Evolutionary conservation across 2,797 vertebrate genomes (phyloP), one percentile per base, ranked within the genome.

Genomic region (Poecilia picta): DNA sequence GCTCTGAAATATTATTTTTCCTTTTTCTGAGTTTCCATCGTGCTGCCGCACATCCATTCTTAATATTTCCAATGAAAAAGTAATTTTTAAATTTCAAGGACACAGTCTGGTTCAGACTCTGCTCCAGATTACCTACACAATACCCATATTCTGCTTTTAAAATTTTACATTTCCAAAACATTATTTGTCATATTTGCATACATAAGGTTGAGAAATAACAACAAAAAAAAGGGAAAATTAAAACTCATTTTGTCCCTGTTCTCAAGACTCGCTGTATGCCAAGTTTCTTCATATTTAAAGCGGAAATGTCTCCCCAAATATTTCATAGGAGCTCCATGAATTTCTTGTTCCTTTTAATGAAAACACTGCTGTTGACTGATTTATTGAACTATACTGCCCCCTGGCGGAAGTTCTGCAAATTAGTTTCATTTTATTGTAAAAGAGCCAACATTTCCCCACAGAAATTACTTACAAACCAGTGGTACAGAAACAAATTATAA

Each of bases 351-450:
- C 11, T 31, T 25, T 57, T 31, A 71, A 33, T 10, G 0, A 13
- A 23, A 39, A 10, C 11, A 3, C 15, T 8, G 20, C 10, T 74
- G 28, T 4, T 73, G 2, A 76, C 84, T 77, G 2, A 76, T 87
- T 77, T 84, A 43, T 72, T 70, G 23, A 36, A 55, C 79, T 83
- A 88, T 46, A 81, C 45, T 74, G 79, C 91, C 89, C 70, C 80
- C 93, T 92, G 53, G 87, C 85, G 93, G 15, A n/a, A 0, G 28
- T 23, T 1, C 0, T 25, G 23, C 25, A 41, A 70, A 70, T 43
- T 43, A 5, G 36, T 43, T 41, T 68, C 2, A 15, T 70, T 70
- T 70, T n/a, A 12, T n/a, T 70, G 4, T 43, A 6, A 15, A 43
- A 25, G 39, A n/a, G 23, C 39, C 23, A 43, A n/a, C 36, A 70